Conservation (phyloP, 2,113 vertebrate species). For the Oostethus manadensis region DNA sequence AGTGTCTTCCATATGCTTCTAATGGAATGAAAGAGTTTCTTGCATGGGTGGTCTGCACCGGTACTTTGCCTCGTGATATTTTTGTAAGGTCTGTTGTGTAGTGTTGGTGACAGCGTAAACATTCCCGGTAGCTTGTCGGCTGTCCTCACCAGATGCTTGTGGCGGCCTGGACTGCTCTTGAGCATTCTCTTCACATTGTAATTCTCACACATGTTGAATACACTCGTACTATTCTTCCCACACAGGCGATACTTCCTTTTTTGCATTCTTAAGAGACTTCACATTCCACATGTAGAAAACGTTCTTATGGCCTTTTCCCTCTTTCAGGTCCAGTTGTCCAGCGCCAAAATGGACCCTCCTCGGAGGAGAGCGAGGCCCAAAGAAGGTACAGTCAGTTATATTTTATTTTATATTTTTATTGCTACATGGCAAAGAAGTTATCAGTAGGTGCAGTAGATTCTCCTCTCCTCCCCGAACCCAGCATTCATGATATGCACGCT, state of each 20-base stretch:
- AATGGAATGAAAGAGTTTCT: neutral
- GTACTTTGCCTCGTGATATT: neutral
- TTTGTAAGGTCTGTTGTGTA: neutral
- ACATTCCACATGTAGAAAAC: neutral
- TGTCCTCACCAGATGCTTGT: constrained; percentile 34
- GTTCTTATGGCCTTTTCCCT: constrained; percentile 22
- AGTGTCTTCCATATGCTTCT: neutral
- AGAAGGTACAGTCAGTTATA: constrained; percentile 78
- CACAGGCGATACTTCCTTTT: neutral
- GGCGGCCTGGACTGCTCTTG: constrained; percentile 2
- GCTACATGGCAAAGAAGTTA: no score
- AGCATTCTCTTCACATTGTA: neutral
- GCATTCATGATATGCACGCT: no score
- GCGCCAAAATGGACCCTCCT: constrained; percentile 92
- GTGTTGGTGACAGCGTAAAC: constrained; percentile 25
- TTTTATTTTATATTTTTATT: no score
- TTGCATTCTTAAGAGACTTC: neutral
- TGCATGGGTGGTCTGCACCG: neutral
- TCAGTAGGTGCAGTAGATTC: no score
- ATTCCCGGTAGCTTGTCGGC: constrained; percentile 23
- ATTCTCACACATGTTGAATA: neutral
- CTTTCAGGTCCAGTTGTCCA: constrained; percentile 84
- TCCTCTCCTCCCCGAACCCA: no score
- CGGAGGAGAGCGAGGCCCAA: constrained; percentile 89
- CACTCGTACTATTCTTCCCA: neutral